These are phyloP conservation scores for Australoheros scitulus DNA, from an alignment of 2,113 vertebrate species.

Conservation along the genomic window DNA sequence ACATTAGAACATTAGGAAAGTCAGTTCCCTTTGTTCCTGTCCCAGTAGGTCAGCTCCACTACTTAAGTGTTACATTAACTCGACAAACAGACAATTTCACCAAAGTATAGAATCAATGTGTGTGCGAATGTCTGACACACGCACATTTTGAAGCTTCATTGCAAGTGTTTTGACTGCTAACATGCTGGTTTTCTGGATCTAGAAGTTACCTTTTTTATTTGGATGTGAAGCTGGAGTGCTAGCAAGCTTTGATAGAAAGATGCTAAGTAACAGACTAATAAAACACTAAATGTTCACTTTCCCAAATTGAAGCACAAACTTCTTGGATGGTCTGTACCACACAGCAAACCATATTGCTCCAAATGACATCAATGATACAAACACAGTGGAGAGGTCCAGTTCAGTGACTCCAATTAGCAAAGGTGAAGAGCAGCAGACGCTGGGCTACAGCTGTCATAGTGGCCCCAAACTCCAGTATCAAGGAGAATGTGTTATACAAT, in stretches of 20 bases:
- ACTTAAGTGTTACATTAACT: neutral
- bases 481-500: neutral
- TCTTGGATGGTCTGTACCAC: neutral
- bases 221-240: neutral
- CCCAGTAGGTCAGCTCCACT: neutral
- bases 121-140: neutral
- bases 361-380: neutral
- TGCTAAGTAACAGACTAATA: neutral
- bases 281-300: neutral
- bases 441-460: neutral
- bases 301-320: neutral
- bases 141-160: neutral
- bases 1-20: constrained; percentile 54
- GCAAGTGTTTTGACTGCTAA: neutral
- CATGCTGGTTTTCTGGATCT: neutral
- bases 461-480: neutral
- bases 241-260: neutral
- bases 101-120: neutral
- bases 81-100: neutral
- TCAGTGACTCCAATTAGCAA: constrained; percentile 9
- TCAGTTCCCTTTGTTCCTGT: constrained; percentile 19
- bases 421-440: neutral
- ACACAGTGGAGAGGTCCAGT: neutral
- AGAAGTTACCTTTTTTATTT: neutral
- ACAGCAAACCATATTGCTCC: neutral